Evolutionary conservation across 1,140 invertebrate genomes (phyloP).

Genomic region (Euura lappo): DNA sequence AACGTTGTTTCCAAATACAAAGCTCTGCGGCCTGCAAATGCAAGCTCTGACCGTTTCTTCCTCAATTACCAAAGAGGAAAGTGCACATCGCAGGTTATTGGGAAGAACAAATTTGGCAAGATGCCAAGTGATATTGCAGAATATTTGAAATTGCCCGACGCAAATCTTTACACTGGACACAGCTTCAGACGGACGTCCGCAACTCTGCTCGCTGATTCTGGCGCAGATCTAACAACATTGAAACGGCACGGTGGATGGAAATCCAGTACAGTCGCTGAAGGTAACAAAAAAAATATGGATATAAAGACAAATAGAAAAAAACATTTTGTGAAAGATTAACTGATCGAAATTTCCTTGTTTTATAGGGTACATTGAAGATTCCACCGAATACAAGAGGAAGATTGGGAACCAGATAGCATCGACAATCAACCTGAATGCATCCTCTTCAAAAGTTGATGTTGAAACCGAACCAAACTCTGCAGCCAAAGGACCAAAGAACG

Average conservation of each 20-base stretch:
- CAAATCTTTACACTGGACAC: slow-evolving; percentile 30
- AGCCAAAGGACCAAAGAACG: too few species aligned
- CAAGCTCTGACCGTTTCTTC: slow-evolving; percentile 31
- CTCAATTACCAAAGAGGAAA: slow-evolving; percentile 37
- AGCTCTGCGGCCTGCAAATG: slow-evolving; percentile 21
- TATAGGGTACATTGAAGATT: slow-evolving; percentile 3
- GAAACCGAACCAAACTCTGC: neutral
- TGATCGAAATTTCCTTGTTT: neutral
- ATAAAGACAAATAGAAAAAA: too few species aligned
- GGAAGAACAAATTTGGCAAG: slow-evolving; percentile 30
- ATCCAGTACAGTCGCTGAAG: slow-evolving; percentile 22
- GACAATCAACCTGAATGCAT: neutral
- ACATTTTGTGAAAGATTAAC: neutral
- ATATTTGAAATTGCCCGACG: slow-evolving; percentile 29
- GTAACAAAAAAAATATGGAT: neutral
- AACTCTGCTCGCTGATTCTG: slow-evolving; percentile 26
- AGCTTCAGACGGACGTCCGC: slow-evolving; percentile 31
- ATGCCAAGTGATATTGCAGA: slow-evolving; percentile 28
- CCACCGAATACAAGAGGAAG: neutral
- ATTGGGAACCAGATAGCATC: neutral
- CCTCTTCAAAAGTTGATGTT: neutral
- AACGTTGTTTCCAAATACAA: slow-evolving; percentile 24
- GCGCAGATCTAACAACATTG: slow-evolving; percentile 25
- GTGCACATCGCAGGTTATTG: slow-evolving; percentile 34
- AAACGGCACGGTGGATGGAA: slow-evolving; percentile 14